These are phyloP conservation scores for Lophura nycthemera DNA, from an alignment of 2,113 vertebrate species.

Conservation along the genomic window DNA sequence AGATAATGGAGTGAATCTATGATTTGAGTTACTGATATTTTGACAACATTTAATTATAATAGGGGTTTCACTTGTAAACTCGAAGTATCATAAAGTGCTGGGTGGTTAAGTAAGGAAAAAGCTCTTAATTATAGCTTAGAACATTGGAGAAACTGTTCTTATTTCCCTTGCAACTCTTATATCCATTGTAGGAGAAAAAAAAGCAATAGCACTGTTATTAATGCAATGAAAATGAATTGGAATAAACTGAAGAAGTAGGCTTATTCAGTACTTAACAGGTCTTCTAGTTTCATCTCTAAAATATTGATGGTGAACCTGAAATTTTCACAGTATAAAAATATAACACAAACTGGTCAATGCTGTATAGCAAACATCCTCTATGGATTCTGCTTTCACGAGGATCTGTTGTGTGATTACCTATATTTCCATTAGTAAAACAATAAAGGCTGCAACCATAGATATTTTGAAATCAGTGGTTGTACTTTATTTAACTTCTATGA, in stretches of 20 bases:
- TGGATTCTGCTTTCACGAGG: background rate
- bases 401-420: background rate
- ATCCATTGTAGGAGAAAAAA: background rate
- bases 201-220: accelerated
- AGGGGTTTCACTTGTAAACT: background rate
- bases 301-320: background rate
- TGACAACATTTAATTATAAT: background rate
- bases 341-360: background rate
- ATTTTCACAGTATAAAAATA: background rate
- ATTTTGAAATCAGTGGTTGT: background rate
- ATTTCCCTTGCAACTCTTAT: background rate
- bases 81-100: background rate
- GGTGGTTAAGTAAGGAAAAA: background rate
- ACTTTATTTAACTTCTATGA: background rate
- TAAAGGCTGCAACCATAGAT: background rate
- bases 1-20: background rate
- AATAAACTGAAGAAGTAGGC: background rate
- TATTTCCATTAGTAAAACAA: background rate
- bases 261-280: background rate
- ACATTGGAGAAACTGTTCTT: background rate
- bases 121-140: background rate
- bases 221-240: background rate
- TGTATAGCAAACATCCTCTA: background rate
- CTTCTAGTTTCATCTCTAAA: background rate
- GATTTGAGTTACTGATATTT: background rate